Evolutionary conservation across 1,140 invertebrate species (phyloP).

Genomic region (Trichonephila inaurata): DNA sequence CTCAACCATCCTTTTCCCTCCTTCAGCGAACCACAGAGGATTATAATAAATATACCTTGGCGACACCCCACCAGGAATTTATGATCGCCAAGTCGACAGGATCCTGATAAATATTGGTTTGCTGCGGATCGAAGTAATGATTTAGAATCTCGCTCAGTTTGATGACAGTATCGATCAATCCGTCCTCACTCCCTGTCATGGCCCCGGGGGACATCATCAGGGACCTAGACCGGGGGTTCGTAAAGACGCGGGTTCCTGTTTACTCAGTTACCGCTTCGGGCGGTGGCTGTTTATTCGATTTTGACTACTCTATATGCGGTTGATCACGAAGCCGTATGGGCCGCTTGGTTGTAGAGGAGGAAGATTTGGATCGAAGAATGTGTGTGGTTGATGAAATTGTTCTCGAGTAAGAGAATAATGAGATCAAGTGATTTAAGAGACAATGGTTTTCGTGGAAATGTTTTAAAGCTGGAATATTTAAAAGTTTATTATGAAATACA

Average conservation of each 20-base stretch:
- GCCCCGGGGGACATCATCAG: slow-evolving; percentile 58
- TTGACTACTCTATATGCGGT: slow-evolving; percentile 55
- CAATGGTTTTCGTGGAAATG: too few species aligned
- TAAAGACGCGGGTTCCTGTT: slow-evolving; percentile 49
- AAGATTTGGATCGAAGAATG: not conserved
- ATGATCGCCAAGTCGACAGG: not conserved
- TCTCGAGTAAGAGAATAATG: too few species aligned
- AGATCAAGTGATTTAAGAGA: too few species aligned
- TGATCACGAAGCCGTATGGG: not conserved
- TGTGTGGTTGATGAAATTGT: too few species aligned
- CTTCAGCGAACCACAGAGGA: not conserved
- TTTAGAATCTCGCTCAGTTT: slow-evolving; percentile 50
- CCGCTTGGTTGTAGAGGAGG: not conserved
- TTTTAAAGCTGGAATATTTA: too few species aligned
- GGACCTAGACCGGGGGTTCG: slow-evolving; percentile 46
- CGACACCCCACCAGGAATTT: slow-evolving; percentile 8
- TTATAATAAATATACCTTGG: slow-evolving; percentile 15
- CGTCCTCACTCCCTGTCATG: not conserved
- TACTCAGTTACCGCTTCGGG: slow-evolving; percentile 14
- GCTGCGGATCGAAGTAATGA: slow-evolving; percentile 61
- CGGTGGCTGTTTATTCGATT: slow-evolving; percentile 62
- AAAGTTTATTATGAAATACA: too few species aligned
- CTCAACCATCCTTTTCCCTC: not conserved
- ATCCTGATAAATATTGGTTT: slow-evolving; percentile 63
- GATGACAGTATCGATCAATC: slow-evolving; percentile 60